Evolutionary conservation across 2,113 vertebrate species (phyloP).

Genomic region (Phoenicopterus ruber): DNA sequence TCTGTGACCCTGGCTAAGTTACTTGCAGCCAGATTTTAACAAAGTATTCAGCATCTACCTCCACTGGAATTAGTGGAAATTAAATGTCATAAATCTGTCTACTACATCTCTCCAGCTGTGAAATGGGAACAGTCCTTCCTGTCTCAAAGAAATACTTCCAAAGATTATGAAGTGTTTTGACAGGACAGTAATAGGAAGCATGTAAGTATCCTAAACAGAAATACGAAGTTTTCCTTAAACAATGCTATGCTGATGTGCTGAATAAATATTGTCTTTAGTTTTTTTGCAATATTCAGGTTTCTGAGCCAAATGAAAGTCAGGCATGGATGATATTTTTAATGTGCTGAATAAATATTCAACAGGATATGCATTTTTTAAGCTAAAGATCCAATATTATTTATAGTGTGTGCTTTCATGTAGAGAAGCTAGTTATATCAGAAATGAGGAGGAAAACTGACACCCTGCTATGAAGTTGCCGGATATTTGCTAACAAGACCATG

Average conservation of each 20-base stretch:
- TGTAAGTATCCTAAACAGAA: not conserved
- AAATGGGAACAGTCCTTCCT: not conserved
- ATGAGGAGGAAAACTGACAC: not conserved
- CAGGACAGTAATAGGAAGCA: not conserved
- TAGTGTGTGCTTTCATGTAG: not conserved
- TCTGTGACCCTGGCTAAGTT: not conserved
- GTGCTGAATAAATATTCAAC: constrained; percentile 47
- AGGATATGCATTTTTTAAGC: constrained; percentile 34
- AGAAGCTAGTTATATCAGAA: not conserved
- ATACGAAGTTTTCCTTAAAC: not conserved
- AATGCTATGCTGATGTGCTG: not conserved
- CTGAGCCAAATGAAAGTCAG: constrained; percentile 24
- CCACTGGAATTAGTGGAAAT: not conserved
- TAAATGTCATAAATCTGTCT: not conserved
- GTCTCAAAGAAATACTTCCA: not conserved
- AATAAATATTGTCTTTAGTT: constrained; percentile 6
- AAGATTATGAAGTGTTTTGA: not conserved
- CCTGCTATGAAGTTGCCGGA: not conserved
- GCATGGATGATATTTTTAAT: constrained; percentile 19
- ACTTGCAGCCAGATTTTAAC: not conserved
- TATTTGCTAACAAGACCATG: constrained; percentile 1
- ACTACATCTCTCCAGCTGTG: not conserved
- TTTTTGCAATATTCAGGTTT: constrained; percentile 10
- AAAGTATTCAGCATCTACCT: not conserved
- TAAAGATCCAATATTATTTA: constrained; percentile 26